Base-by-base conservation (phyloP, 1,140 invertebrate genomes). In the Pseudomyrmex sp. region DNA sequence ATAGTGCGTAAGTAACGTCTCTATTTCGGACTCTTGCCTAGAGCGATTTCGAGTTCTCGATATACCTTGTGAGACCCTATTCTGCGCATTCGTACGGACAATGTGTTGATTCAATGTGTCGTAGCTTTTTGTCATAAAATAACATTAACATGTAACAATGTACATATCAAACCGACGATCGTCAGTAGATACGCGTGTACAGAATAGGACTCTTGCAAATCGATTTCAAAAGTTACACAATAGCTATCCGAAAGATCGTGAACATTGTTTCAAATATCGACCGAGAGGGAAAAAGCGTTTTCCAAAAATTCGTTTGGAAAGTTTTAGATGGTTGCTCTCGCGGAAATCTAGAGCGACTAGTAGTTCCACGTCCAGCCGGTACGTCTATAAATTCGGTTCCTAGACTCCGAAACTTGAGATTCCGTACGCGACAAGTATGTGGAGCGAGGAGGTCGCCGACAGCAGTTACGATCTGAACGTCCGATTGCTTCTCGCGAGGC, bases 361-460 rank as follows among this genome's bases (percentile, higher is more conserved):
- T 46, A 54, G 54, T 70, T 79, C 13, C 44, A 65, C 23, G 35
- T 46, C 13, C 52, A 10, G 50, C 4, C 18, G 12, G 46, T n/a
- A 73, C 26, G 84, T 77, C 85, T 87, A 87, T 83, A 83, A 88
- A 86, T 86, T 83, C 61, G 58, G 58, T 52, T 86, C 86, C 86
- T 88, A 88, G 84, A 88, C 84, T 88, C 69, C 80, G 62, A 88
- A 88, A 88, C 84, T 86, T 86, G 74, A 79, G 86, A 84, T 70
- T 86, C 84, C 58, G 69, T 79, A 62, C 61, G 26, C 86, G 86
- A 84, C 35, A 20, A 72, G 35, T 61, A 88, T 84, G 66, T 23
- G 2, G 1, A 4, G 1, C 63, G 75, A 84, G 74, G 82, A 88
- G 82, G 86, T 88, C 26, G 80, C 35, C 50, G 26, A 52, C 0